phyloP scores from a whole-genome alignment of 2,888 invertebrate species.

The Brachyptera putata region DNA sequence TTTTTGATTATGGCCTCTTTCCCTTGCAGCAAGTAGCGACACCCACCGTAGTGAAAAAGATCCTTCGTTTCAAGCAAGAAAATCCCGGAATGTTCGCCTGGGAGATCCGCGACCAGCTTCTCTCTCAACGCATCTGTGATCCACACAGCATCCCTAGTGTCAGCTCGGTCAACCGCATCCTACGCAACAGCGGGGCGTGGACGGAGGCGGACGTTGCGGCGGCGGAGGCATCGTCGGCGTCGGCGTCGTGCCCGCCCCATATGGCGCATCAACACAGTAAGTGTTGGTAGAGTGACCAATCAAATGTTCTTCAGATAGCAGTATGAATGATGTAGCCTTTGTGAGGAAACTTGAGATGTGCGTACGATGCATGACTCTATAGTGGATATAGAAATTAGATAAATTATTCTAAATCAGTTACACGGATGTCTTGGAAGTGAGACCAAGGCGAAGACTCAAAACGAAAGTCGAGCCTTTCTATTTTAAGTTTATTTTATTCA shows the following conservation, averaged over 20 bases:
- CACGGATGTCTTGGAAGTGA: no score
- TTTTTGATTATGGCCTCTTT: background rate
- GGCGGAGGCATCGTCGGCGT: background rate
- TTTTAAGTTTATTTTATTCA: no score
- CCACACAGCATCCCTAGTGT: constrained; percentile 89
- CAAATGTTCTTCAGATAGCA: no score
- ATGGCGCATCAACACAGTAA: background rate
- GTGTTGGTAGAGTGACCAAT: background rate
- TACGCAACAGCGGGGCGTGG: constrained; percentile 83
- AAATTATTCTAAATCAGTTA: no score
- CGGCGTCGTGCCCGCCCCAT: background rate
- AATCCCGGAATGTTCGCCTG: constrained; percentile 96
- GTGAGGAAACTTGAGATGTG: no score
- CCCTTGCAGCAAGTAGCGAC: constrained; percentile 88
- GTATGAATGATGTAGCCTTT: no score
- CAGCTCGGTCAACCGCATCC: constrained; percentile 89
- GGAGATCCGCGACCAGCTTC: constrained; percentile 89
- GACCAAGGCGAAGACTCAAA: no score
- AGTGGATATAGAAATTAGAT: no score
- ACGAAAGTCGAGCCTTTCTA: no score
- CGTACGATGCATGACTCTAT: no score
- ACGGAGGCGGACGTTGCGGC: constrained; percentile 54
- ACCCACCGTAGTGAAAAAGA: constrained; percentile 91
- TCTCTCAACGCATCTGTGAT: constrained; percentile 87
- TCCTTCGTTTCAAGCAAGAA: constrained; percentile 88